Conservation (phyloP, 1,140 invertebrate genomes). For the Nixonia krombeini region DNA sequence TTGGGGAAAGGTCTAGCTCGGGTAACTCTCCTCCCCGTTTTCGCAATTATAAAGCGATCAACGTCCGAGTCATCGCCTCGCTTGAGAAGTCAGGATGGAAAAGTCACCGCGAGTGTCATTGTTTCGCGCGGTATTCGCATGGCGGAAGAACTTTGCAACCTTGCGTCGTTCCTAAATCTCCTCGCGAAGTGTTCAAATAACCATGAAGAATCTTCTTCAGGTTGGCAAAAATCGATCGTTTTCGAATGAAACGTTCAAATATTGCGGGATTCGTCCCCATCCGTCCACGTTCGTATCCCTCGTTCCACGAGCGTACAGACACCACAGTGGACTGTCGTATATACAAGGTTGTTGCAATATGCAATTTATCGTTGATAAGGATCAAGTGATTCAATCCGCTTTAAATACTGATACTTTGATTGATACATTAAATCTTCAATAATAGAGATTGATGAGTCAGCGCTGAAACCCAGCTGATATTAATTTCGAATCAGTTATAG, state of each 20-base stretch:
- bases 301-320: background rate
- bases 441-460: conserved; percentile 4
- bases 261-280: too few relatives aligned
- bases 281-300: background rate
- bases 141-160: too few relatives aligned
- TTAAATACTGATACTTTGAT: conserved; percentile 7
- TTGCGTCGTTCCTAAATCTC: too few relatives aligned
- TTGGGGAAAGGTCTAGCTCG: conserved; percentile 34
- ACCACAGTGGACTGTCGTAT: background rate
- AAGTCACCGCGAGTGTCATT: conserved; percentile 36
- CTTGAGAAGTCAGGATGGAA: conserved; percentile 60
- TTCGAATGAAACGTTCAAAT: too few relatives aligned
- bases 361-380: conserved; percentile 1
- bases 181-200: too few relatives aligned
- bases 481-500: conserved; percentile 2
- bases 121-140: conserved; percentile 29
- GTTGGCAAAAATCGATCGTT: too few relatives aligned
- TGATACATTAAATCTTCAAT: conserved; percentile 7
- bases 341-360: conserved; percentile 1
- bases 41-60: conserved; percentile 65
- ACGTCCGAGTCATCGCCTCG: conserved; percentile 47
- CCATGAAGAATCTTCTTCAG: too few relatives aligned
- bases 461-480: conserved; percentile 1
- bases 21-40: conserved; percentile 47
- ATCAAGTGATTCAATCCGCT: conserved; percentile 7